These are phyloP conservation scores for Pelecanus crispus DNA, from an alignment of 2,113 vertebrate genomes.

Conservation along the genomic window DNA sequence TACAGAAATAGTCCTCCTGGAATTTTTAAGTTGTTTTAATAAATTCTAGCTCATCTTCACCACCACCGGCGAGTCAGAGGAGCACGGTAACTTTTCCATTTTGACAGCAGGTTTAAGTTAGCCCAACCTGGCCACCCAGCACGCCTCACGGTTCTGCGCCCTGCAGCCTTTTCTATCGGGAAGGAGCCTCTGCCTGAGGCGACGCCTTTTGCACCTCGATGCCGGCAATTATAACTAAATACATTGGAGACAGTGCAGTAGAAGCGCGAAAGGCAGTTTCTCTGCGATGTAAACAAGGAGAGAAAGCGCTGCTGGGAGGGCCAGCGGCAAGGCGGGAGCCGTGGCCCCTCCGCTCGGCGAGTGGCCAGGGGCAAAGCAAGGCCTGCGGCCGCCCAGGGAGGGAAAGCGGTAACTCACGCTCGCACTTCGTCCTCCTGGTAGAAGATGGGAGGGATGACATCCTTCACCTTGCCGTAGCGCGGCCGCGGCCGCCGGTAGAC, in stretches of 20 bases:
- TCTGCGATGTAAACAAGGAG: fast-evolving
- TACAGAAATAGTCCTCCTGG: fast-evolving
- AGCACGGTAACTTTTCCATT: fast-evolving
- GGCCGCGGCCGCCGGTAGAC: slow-evolving; percentile 55
- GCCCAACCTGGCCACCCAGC: not conserved
- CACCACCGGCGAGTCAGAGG: fast-evolving
- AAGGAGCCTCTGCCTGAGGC: not conserved
- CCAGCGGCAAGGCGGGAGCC: fast-evolving
- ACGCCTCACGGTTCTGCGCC: fast-evolving
- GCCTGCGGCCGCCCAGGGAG: not conserved
- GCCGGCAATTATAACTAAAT: fast-evolving
- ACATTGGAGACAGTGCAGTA: fast-evolving
- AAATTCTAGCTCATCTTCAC: fast-evolving
- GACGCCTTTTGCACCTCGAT: fast-evolving
- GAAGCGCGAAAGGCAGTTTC: fast-evolving
- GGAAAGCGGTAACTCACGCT: slow-evolving; percentile 77
- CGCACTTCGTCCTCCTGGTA: slow-evolving; percentile 88
- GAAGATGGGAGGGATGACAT: slow-evolving; percentile 72
- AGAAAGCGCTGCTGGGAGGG: fast-evolving
- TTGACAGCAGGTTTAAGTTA: fast-evolving
- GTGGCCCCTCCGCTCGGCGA: fast-evolving
- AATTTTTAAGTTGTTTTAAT: fast-evolving
- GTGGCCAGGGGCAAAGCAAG: not conserved
- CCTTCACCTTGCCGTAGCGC: slow-evolving; percentile 34
- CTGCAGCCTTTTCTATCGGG: not conserved